Conservation (phyloP, 2,113 vertebrate species). For the Catagonus wagneri region DNA sequence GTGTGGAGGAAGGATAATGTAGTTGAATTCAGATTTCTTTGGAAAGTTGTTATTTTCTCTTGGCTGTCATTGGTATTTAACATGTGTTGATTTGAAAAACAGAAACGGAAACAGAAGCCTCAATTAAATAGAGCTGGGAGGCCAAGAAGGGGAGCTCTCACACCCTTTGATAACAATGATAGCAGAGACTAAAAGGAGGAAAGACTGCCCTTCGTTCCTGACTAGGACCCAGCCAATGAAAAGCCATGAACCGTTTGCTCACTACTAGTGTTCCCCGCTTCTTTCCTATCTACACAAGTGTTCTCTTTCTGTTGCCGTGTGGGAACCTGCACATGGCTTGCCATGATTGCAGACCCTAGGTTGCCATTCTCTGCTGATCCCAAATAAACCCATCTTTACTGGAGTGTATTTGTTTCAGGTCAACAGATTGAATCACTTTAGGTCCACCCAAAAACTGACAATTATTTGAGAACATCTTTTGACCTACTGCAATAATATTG, state of each 20-base stretch:
- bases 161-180: neutral
- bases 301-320: neutral
- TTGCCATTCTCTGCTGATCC: neutral
- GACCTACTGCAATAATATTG: neutral
- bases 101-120: neutral
- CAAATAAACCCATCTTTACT: neutral
- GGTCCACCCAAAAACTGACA: conserved; percentile 30
- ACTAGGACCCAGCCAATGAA: neutral
- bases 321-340: neutral
- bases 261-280: neutral
- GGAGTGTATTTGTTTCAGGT: neutral
- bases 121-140: neutral
- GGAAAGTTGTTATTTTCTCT: conserved; percentile 46
- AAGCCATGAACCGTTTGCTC: neutral
- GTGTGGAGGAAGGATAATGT: neutral
- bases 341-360: neutral
- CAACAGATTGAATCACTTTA: neutral
- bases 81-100: neutral
- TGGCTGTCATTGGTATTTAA: conserved; percentile 30
- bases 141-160: neutral
- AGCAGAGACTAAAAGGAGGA: neutral
- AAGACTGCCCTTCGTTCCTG: neutral
- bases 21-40: conserved; percentile 5
- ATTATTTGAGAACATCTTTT: neutral
- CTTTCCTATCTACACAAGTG: neutral